Percentiles rank a stretch among this genome's conserved stretches.
Conservation (phyloP, 2,888 invertebrate genomes). For the Pocota personata region DNA sequence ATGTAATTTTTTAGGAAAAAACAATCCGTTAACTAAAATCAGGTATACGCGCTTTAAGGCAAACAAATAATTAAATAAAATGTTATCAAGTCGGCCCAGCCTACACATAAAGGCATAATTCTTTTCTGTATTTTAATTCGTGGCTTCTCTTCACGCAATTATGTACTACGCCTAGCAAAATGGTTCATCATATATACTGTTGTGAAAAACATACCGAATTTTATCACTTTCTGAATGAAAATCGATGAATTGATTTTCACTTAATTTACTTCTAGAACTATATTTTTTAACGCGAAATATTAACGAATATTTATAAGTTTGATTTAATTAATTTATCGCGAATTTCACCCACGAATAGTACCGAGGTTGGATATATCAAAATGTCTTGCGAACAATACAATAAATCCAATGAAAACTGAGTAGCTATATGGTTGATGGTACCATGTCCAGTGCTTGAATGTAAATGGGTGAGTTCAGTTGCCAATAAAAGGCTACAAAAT, state of each 20-base stretch:
- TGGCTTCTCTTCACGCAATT: background rate
- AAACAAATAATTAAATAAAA: background rate
- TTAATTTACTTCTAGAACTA: background rate
- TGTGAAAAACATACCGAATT: slow-evolving; percentile 11
- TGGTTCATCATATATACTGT: slow-evolving; percentile 5
- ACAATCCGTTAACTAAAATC: background rate
- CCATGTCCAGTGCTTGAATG: background rate
- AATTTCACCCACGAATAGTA: background rate
- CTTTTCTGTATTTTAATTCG: background rate
- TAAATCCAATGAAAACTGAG: background rate
- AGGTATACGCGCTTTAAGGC: background rate
- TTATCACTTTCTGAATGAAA: slow-evolving; percentile 39
- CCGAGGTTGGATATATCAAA: slow-evolving; percentile 5
- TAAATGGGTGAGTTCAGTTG: background rate
- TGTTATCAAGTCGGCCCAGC: background rate
- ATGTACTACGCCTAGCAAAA: slow-evolving; percentile 19
- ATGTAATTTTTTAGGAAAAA: background rate
- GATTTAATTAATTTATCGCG: background rate
- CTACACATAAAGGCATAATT: slow-evolving; percentile 12
- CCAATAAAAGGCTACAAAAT: too few relatives aligned
- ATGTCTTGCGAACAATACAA: slow-evolving; percentile 30
- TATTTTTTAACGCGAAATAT: background rate
- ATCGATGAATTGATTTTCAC: background rate
- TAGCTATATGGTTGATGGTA: background rate
- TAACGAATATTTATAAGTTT: background rate